These are phyloP conservation scores for Ctenopoma multispine DNA, from an alignment of 2,797 vertebrate genomes.

Conservation along the genomic window DNA sequence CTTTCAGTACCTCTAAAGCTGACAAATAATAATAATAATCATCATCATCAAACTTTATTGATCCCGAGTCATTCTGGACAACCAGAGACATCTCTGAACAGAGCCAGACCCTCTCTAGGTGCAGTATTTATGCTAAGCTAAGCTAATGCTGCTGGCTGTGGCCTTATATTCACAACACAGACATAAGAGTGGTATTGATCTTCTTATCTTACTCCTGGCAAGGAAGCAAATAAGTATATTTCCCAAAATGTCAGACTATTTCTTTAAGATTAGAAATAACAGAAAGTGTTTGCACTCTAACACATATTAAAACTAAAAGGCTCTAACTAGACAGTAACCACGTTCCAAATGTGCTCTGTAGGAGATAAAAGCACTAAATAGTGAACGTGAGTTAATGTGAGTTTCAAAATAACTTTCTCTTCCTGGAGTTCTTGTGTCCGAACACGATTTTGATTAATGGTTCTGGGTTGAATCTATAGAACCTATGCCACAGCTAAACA, in stretches of 20 bases:
- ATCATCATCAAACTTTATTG: too few relatives aligned
- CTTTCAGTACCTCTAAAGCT: too few relatives aligned
- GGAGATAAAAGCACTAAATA: conserved; percentile 8
- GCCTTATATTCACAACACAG: background rate
- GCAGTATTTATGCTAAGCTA: background rate
- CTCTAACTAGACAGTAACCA: background rate
- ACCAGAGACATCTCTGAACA: too few relatives aligned
- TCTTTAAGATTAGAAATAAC: background rate
- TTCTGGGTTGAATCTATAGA: too few relatives aligned
- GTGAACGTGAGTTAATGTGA: background rate
- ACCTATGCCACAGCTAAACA: too few relatives aligned
- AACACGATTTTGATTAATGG: background rate
- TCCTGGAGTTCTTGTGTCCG: background rate
- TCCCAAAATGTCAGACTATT: too few relatives aligned
- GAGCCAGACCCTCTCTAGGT: background rate
- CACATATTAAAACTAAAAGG: background rate
- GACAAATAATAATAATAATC: too few relatives aligned
- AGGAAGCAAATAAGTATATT: background rate
- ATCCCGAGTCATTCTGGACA: too few relatives aligned
- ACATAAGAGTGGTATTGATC: background rate
- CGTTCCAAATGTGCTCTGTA: background rate
- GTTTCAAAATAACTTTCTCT: background rate
- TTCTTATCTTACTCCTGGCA: background rate
- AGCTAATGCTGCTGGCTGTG: background rate
- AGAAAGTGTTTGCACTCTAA: background rate